Evolutionary conservation across 2,113 vertebrate genomes (phyloP).

Genomic region (Pseudopipra pipra): DNA sequence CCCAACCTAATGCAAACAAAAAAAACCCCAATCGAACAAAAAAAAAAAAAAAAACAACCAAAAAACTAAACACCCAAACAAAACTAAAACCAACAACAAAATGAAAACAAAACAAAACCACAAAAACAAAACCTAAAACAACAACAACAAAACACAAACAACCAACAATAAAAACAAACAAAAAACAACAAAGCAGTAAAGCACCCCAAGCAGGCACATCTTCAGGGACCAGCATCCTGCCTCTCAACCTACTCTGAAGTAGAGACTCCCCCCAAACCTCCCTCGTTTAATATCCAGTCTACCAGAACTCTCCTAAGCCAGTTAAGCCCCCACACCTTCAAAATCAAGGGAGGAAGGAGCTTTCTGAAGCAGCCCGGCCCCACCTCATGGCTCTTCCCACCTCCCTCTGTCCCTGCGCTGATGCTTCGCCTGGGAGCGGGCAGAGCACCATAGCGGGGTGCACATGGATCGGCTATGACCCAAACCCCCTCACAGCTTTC

Average conservation of each 20-base stretch:
- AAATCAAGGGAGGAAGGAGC: neutral
- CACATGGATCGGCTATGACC: accelerated
- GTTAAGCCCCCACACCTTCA: neutral
- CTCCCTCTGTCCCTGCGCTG: neutral
- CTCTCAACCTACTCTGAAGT: neutral
- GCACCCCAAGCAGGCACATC: neutral
- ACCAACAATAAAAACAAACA: too few species aligned
- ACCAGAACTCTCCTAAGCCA: neutral
- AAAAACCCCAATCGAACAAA: neutral
- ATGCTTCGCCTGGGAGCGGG: neutral
- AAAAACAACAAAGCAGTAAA: neutral
- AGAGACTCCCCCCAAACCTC: neutral
- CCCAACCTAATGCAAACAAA: neutral
- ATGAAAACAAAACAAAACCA: neutral
- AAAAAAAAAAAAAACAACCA: too few species aligned
- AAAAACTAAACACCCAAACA: too few species aligned
- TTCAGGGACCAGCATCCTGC: neutral
- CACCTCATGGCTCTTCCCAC: neutral
- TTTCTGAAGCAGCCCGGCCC: neutral
- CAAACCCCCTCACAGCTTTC: accelerated
- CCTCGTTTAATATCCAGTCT: neutral
- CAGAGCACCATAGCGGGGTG: neutral
- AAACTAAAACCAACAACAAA: too few species aligned
- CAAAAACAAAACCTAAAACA: too few species aligned
- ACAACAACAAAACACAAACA: too few species aligned